A percentile compares a stretch with the other conserved stretches of the same genome.
These are phyloP conservation scores for Silurus asotus DNA, from an alignment of 2,113 vertebrate genomes.

Conservation along the genomic window DNA sequence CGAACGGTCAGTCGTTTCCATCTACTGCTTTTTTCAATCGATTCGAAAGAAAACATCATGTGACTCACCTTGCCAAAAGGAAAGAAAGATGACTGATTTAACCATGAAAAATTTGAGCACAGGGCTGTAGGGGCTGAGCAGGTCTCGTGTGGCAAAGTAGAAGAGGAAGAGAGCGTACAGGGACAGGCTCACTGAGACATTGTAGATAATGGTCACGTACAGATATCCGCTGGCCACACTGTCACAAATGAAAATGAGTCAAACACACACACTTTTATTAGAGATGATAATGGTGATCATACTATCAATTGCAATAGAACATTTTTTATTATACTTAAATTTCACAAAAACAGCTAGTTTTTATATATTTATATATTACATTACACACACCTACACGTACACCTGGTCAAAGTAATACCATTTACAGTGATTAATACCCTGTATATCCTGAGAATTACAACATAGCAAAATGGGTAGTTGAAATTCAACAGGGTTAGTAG, in stretches of 20 bases:
- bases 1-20: background rate
- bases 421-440: too few relatives aligned
- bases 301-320: too few relatives aligned
- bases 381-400: too few relatives aligned
- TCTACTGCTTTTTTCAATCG: background rate
- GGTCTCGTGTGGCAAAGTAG: conserved; percentile 88
- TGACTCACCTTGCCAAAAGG: conserved; percentile 93
- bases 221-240: conserved; percentile 92
- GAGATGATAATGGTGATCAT: background rate
- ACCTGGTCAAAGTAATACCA: too few relatives aligned
- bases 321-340: too few relatives aligned
- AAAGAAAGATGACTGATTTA: conserved; percentile 97
- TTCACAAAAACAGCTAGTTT: too few relatives aligned
- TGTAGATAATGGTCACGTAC: conserved; percentile 94
- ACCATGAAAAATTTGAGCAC: conserved; percentile 98
- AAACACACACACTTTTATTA: background rate
- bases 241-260: background rate
- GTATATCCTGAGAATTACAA: background rate
- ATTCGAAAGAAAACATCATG: background rate
- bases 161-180: conserved; percentile 97
- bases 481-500: background rate
- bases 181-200: conserved; percentile 93
- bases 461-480: background rate
- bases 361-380: too few relatives aligned
- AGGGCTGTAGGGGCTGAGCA: conserved; percentile 91